Evolutionary conservation across 2,888 invertebrate genomes (phyloP).

Genomic region (Girardia tigrina): DNA sequence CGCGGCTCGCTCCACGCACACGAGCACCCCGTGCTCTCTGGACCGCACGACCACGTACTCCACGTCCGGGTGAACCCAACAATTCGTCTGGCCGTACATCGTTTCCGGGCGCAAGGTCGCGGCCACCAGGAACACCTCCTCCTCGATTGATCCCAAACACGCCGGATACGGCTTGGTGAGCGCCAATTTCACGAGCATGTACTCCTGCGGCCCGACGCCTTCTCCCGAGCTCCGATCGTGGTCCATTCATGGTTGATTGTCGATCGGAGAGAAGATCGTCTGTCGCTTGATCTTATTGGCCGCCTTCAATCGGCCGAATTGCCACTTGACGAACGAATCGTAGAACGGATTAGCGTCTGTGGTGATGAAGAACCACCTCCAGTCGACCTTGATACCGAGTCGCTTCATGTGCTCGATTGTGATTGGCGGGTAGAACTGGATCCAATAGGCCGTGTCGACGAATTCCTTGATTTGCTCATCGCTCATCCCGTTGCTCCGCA

Average conservation of each 20-base stretch:
- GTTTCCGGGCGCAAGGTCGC: conserved; percentile 97
- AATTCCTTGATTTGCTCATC: conserved; percentile 84
- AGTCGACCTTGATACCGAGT: conserved; percentile 84
- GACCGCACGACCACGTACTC: conserved; percentile 70
- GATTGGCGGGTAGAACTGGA: conserved; percentile 86
- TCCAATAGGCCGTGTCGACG: conserved; percentile 76
- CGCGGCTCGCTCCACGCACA: conserved; percentile 74
- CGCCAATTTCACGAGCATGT: conserved; percentile 84
- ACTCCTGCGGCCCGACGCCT: conserved; percentile 93
- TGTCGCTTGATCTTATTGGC: conserved; percentile 83
- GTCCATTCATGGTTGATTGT: conserved; percentile 98
- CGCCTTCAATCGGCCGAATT: conserved; percentile 70
- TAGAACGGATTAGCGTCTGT: conserved; percentile 93
- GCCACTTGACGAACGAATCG: conserved; percentile 95
- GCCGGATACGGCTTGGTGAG: conserved; percentile 56
- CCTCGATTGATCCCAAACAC: background rate
- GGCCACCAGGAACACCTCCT: conserved; percentile 67
- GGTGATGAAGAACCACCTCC: conserved; percentile 92
- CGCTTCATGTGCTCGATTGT: conserved; percentile 70
- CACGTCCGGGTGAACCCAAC: conserved; percentile 90
- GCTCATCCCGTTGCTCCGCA: conserved; percentile 73
- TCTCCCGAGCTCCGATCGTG: conserved; percentile 89
- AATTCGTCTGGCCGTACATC: conserved; percentile 99
- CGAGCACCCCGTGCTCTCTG: conserved; percentile 55
- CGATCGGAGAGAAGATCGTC: conserved; percentile 84